Evolutionary conservation across 2,113 vertebrate species (phyloP).

Genomic region (Entosphenus tridentatus): DNA sequence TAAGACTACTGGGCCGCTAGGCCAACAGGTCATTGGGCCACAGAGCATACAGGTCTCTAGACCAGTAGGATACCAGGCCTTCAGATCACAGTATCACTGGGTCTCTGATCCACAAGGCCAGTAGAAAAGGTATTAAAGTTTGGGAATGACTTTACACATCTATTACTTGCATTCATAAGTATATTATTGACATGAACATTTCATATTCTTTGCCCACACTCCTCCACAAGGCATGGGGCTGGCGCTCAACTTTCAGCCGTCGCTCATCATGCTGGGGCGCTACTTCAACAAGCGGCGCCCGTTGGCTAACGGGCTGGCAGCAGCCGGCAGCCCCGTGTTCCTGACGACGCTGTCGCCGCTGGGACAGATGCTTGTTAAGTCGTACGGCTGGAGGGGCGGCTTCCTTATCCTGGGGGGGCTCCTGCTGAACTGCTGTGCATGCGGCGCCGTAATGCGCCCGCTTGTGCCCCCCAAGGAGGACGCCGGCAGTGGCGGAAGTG

Average conservation of each 20-base stretch:
- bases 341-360: constrained; percentile 31
- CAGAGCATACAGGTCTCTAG: too few species aligned
- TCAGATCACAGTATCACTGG: too few species aligned
- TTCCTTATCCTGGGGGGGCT: constrained; percentile 42
- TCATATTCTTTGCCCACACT: too few species aligned
- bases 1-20: too few species aligned
- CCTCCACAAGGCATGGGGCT: constrained; percentile 17
- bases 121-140: too few species aligned
- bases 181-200: too few species aligned
- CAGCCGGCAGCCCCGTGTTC: constrained; percentile 38
- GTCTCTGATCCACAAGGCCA: too few species aligned
- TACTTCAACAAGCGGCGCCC: constrained; percentile 36
- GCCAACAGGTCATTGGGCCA: too few species aligned
- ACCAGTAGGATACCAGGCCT: too few species aligned
- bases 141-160: too few species aligned
- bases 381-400: constrained; percentile 35
- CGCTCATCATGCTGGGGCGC: constrained; percentile 33
- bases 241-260: constrained; percentile 39
- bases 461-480: constrained; percentile 14
- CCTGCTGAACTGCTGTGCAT: constrained; percentile 35
- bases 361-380: constrained; percentile 30
- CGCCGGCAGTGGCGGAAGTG: too few species aligned
- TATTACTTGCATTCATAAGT: too few species aligned
- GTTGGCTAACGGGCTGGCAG: constrained; percentile 36
- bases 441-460: constrained; percentile 35